A percentile compares a stretch with the other conserved stretches of the same genome.
Conservation (phyloP, 2,113 vertebrate genomes). For the Entelurus aequoreus region DNA sequence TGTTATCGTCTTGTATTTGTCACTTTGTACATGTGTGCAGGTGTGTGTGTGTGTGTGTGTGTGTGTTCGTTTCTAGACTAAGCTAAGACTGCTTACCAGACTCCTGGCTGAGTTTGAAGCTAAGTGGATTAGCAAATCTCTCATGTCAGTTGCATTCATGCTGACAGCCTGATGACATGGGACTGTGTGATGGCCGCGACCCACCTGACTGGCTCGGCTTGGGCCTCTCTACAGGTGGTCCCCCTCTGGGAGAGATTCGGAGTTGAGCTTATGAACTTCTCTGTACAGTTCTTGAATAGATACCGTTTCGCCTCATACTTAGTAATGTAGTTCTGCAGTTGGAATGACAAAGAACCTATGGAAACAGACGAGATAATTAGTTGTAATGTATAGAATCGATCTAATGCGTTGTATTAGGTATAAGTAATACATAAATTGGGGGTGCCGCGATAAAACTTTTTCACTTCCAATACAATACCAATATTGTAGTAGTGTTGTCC, state of each 20-base stretch:
- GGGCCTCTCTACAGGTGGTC: slow-evolving; percentile 61
- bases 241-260: slow-evolving; percentile 12
- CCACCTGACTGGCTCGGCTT: slow-evolving; percentile 53
- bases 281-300: no score
- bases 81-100: slow-evolving; percentile 33
- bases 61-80: slow-evolving; percentile 6
- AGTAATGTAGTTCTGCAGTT: not conserved
- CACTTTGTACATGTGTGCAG: slow-evolving; percentile 27
- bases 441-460: no score
- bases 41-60: slow-evolving; percentile 12
- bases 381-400: no score
- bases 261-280: not conserved
- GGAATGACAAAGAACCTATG: not conserved
- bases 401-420: no score
- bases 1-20: slow-evolving; percentile 14
- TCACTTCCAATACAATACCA: no score
- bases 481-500: no score
- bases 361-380: no score
- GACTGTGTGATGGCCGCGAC: slow-evolving; percentile 60
- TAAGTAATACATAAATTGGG: no score
- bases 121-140: slow-evolving; percentile 76
- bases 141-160: slow-evolving; percentile 63
- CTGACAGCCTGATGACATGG: slow-evolving; percentile 66
- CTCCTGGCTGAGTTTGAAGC: slow-evolving; percentile 61
- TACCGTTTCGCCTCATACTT: no score